A percentile compares a stretch with the other conserved stretches of the same genome.
These are phyloP conservation scores for Henicopernis longicauda DNA, from an alignment of 2,113 vertebrate species.

Conservation along the genomic window DNA sequence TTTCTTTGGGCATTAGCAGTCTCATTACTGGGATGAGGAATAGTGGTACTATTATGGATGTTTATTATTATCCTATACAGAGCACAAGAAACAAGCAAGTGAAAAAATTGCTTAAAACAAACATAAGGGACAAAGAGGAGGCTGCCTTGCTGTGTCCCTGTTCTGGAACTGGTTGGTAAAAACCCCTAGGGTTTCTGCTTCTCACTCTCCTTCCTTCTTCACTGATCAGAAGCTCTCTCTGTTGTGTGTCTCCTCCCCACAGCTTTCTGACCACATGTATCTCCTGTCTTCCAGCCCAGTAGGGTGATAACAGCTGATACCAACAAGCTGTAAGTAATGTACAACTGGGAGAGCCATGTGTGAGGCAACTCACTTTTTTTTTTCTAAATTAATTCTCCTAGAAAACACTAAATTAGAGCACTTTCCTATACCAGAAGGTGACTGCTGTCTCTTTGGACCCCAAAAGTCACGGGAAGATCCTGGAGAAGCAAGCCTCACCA, in stretches of 20 bases:
- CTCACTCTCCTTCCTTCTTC: background rate
- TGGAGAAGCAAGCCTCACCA: background rate
- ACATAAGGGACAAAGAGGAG: background rate
- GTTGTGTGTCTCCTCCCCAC: fast-evolving
- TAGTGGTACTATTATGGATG: background rate
- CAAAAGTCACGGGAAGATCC: background rate
- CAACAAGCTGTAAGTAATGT: background rate
- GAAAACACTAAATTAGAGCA: background rate
- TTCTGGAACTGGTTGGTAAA: background rate
- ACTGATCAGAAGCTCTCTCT: background rate
- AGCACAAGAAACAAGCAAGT: background rate
- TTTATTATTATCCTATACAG: background rate
- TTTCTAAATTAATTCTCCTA: background rate
- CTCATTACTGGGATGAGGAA: background rate
- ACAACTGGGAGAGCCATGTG: background rate
- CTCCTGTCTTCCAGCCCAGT: background rate
- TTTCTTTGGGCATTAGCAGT: background rate
- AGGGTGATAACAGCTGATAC: background rate
- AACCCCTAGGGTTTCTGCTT: background rate
- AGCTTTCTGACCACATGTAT: background rate
- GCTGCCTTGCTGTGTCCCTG: background rate
- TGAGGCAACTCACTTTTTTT: background rate
- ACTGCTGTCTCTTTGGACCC: background rate
- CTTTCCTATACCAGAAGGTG: background rate
- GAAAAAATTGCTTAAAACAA: background rate